phyloP scores from a whole-genome alignment of 2,888 invertebrate species.

The Listrodromus nycthemerus region DNA sequence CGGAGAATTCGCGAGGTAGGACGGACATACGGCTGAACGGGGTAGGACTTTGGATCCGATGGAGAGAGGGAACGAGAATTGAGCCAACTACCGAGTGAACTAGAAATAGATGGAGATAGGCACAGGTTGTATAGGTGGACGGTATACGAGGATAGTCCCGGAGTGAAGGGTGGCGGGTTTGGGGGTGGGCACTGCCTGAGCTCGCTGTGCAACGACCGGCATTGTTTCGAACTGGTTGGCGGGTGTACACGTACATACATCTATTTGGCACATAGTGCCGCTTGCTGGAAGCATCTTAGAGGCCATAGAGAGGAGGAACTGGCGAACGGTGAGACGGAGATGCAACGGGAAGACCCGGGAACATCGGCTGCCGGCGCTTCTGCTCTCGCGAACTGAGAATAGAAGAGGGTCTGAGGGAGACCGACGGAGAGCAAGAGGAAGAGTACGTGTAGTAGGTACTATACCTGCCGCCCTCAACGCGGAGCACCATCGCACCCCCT shows the following conservation, averaged over 20 bases:
- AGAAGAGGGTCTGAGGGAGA: constrained; percentile 64
- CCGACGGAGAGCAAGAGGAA: constrained; percentile 61
- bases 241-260: constrained; percentile 77
- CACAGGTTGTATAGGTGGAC: constrained; percentile 59
- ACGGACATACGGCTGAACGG: constrained; percentile 21
- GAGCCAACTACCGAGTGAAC: constrained; percentile 45
- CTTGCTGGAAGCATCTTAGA: constrained; percentile 79
- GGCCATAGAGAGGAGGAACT: constrained; percentile 73
- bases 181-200: constrained; percentile 62
- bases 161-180: constrained; percentile 65
- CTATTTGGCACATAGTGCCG: constrained; percentile 79
- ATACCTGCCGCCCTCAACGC: constrained; percentile 66
- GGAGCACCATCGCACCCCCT: constrained; percentile 66
- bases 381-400: constrained; percentile 68
- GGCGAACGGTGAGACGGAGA: constrained; percentile 49
- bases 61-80: constrained; percentile 35
- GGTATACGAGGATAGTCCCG: constrained; percentile 69
- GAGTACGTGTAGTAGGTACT: constrained; percentile 45
- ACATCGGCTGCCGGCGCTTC: constrained; percentile 68
- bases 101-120: constrained; percentile 45
- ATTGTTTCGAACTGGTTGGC: constrained; percentile 81
- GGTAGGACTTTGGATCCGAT: constrained; percentile 47
- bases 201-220: constrained; percentile 76
- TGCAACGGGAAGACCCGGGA: constrained; percentile 28
- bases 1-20: constrained; percentile 31